Percentiles rank a stretch among this genome's conserved stretches.
Conservation (phyloP, 23 tunicate genomes). For the Ciona savignyi region DNA sequence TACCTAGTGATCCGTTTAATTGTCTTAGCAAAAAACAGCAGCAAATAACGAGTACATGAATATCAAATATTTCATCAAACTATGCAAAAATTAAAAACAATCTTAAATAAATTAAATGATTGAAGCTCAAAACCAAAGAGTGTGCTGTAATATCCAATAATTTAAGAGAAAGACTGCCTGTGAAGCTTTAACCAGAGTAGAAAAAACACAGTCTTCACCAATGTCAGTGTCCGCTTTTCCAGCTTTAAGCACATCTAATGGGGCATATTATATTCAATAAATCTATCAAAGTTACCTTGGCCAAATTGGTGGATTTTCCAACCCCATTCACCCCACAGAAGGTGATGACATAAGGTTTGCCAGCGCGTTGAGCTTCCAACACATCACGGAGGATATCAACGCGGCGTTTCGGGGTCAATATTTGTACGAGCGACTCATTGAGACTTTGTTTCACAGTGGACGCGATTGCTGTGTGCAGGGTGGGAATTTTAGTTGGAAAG, state of each 20-base stretch:
- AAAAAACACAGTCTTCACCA: too few species aligned
- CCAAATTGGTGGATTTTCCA: slow-evolving; percentile 98
- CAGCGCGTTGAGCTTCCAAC: slow-evolving; percentile 75
- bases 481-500: not conserved
- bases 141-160: too few species aligned
- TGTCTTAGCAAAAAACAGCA: too few species aligned
- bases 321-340: slow-evolving; percentile 99
- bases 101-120: not conserved
- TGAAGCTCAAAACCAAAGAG: not conserved
- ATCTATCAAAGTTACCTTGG: slow-evolving; percentile 73
- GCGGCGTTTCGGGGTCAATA: slow-evolving; percentile 91
- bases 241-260: too few species aligned
- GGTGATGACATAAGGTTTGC: slow-evolving; percentile 88
- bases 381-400: slow-evolving; percentile 98
- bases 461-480: slow-evolving; percentile 71
- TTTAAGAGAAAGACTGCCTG: too few species aligned
- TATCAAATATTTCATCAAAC: too few species aligned
- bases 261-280: too few species aligned
- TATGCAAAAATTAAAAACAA: not conserved
- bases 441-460: slow-evolving; percentile 86
- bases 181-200: too few species aligned
- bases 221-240: too few species aligned
- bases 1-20: too few species aligned
- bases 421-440: slow-evolving; percentile 88
- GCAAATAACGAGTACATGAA: too few species aligned